A percentile compares a stretch with the other conserved stretches of the same genome.
These are phyloP conservation scores for Hydropotes inermis DNA, from an alignment of 2,113 vertebrate species.

Conservation along the genomic window DNA sequence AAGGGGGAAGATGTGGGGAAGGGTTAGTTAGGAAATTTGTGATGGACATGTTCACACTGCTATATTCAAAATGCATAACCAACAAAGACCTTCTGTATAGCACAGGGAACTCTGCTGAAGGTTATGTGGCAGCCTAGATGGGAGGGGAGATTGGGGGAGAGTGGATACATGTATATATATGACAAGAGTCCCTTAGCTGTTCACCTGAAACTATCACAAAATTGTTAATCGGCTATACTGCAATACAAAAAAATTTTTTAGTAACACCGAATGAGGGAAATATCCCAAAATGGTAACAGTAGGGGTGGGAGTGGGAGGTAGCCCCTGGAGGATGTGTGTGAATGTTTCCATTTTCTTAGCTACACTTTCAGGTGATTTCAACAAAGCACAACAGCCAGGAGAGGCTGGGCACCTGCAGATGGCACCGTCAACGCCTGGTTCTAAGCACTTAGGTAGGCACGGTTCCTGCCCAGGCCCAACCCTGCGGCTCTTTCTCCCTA, in stretches of 20 bases:
- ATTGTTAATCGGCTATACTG: not conserved
- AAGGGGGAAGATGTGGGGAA: not conserved
- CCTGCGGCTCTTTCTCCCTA: not conserved
- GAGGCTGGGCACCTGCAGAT: not conserved
- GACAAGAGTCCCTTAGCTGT: not conserved
- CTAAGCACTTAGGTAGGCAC: not conserved
- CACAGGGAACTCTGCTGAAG: not conserved
- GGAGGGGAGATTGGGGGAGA: not conserved
- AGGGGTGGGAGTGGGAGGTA: not conserved
- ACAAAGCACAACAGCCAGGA: accelerated
- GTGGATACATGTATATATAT: not conserved
- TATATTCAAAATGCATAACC: not conserved
- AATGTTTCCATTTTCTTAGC: accelerated
- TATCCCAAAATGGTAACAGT: accelerated
- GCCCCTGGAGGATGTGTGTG: accelerated
- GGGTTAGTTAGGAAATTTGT: not conserved
- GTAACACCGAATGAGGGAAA: accelerated
- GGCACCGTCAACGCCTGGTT: not conserved
- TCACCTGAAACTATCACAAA: not conserved
- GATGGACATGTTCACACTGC: not conserved
- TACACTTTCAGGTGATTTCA: not conserved
- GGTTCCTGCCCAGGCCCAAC: accelerated
- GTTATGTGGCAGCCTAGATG: not conserved
- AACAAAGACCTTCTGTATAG: not conserved
- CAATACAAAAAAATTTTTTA: not conserved